phyloP scores from a whole-genome alignment of 2,113 vertebrate genomes.

The Rhinoptilus africanus region DNA sequence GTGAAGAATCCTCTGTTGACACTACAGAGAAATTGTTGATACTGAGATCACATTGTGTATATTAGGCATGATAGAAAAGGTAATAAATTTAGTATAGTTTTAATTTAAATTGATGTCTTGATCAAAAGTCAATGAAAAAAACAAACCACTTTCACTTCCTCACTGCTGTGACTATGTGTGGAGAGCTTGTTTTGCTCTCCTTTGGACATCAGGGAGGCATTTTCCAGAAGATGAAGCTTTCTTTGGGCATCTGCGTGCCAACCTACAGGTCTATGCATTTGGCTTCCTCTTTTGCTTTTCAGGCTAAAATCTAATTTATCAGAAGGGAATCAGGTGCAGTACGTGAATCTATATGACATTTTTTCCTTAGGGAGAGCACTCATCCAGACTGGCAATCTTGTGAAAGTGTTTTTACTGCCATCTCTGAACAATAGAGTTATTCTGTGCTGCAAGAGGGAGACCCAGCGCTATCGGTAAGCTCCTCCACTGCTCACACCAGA shows the following conservation, averaged over 20 bases:
- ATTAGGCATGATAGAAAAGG: neutral
- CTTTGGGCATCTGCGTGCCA: neutral
- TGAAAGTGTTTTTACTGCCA: neutral
- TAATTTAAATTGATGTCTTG: neutral
- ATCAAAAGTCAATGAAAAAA: neutral
- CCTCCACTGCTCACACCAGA: neutral
- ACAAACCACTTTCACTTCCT: fast-evolving
- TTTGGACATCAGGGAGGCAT: neutral
- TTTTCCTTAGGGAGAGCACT: neutral
- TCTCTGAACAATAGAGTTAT: neutral
- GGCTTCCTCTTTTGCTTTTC: neutral
- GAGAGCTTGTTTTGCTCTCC: neutral
- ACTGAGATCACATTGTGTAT: neutral
- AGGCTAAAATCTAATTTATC: neutral
- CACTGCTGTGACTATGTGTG: fast-evolving
- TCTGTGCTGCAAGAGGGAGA: neutral
- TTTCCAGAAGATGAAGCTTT: neutral
- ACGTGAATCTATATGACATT: neutral
- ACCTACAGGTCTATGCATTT: neutral
- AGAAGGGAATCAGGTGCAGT: neutral
- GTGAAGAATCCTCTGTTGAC: neutral
- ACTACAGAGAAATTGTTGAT: neutral
- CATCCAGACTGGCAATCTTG: neutral
- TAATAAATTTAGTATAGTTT: neutral
- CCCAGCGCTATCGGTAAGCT: fast-evolving